Evolutionary conservation across 2,797 vertebrate genomes (phyloP).

Genomic region (Pangasius larnaudii): DNA sequence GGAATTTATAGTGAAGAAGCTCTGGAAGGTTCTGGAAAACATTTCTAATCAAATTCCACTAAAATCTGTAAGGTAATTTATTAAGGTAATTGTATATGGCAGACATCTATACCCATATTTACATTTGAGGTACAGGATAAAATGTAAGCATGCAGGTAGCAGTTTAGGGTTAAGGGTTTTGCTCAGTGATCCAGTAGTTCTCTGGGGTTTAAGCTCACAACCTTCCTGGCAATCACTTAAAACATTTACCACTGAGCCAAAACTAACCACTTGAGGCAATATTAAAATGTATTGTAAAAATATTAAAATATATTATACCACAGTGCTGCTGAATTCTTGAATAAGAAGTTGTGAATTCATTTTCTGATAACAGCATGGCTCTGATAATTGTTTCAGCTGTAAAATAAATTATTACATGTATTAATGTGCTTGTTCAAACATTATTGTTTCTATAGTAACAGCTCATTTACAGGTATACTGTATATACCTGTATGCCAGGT

Average conservation of each 20-base stretch:
- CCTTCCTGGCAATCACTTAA: not conserved
- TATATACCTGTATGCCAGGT: too few relatives aligned
- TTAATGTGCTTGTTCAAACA: too few relatives aligned
- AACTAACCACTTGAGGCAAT: not conserved
- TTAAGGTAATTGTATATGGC: not conserved
- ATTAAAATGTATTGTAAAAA: not conserved
- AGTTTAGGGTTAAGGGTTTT: not conserved
- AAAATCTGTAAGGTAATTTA: not conserved
- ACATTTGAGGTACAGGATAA: not conserved
- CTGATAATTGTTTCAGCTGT: not conserved
- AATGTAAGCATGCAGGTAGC: not conserved
- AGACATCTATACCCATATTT: not conserved
- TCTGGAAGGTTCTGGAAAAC: conserved; percentile 18
- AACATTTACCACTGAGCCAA: not conserved
- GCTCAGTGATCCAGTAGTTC: not conserved
- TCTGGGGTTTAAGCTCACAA: not conserved
- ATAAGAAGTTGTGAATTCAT: not conserved
- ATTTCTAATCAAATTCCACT: not conserved
- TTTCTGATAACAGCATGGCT: not conserved
- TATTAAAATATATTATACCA: not conserved
- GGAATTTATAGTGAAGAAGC: not conserved
- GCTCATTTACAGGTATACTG: too few relatives aligned
- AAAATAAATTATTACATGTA: not conserved
- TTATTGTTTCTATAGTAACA: too few relatives aligned
- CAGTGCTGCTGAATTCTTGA: not conserved